Evolutionary conservation across 1,140 invertebrate genomes (phyloP), one percentile per base, ranked within the genome.

Genomic region (Conopomorpha cramerella): DNA sequence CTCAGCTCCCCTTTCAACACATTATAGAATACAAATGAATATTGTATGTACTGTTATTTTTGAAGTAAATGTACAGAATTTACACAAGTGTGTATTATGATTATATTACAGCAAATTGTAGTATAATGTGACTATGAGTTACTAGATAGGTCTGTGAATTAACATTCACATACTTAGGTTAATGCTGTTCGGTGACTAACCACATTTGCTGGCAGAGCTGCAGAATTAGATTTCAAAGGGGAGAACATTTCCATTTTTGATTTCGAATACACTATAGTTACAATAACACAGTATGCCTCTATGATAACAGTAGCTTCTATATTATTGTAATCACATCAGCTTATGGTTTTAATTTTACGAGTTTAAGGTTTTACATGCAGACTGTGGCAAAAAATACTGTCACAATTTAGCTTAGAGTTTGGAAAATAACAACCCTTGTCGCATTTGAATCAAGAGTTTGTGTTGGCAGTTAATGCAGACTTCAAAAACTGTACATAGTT

Each of bases 61-160:
- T 77, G 74, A 77, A 78, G 72, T 76, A 78, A 78, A 77, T 78
- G 73, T 78, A 76, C 71, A 73, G 73, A 74, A 76, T n/a, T n/a
- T 78, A 76, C 77, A 76, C 71, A 77, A 46, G 36, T 53, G 58
- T 63, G 70, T 74, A 66, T 78, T n/a, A n/a, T n/a, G n/a, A 77
- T 78, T 73, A 68, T 72, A 73, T 71, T 73, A 55, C 62, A 67
- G 64, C 52, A 43, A 52, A 55, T 55, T 60, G 55, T 63, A 54
- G 57, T 65, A 45, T 36, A 45, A 60, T 54, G n/a, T n/a, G n/a
- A n/a, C n/a, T n/a, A n/a, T n/a, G n/a, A n/a, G n/a, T n/a, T n/a
- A n/a, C n/a, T n/a, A n/a, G n/a, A n/a, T n/a, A n/a, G n/a, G n/a
- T n/a, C n/a, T n/a, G n/a, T n/a, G n/a, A n/a, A n/a, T n/a, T n/a